Conservation (phyloP, 2,113 vertebrate genomes). For the Poicephalus gulielmi region DNA sequence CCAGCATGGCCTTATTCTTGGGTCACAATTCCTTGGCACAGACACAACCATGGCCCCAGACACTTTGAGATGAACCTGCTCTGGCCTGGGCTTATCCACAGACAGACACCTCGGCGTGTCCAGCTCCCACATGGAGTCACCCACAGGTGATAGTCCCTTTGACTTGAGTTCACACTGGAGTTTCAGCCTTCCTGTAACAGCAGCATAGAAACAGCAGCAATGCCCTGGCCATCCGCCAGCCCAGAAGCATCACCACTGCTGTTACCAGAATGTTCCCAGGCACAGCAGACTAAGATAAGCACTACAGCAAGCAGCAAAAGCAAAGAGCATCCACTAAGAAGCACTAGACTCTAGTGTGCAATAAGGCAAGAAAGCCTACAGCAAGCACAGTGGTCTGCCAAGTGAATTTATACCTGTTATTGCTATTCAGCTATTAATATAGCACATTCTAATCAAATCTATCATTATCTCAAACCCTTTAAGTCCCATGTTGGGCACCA, state of each 20-base stretch:
- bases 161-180: accelerated
- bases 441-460: not conserved
- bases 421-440: not conserved
- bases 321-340: not conserved
- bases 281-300: not conserved
- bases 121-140: accelerated
- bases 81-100: not conserved
- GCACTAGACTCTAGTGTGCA: not conserved
- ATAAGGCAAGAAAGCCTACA: not conserved
- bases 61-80: not conserved
- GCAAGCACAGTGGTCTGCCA: not conserved
- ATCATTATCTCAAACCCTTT: not conserved
- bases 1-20: not conserved
- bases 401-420: not conserved
- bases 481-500: not conserved
- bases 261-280: not conserved
- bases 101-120: not conserved
- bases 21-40: not conserved
- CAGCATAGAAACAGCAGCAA: not conserved
- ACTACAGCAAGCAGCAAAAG: not conserved
- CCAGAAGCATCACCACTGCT: not conserved
- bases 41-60: not conserved
- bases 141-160: not conserved
- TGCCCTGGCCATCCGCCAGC: not conserved
- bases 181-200: not conserved